Percentiles rank a stretch among this genome's conserved stretches.
Evolutionary conservation across 2,888 invertebrate genomes (phyloP).

Genomic region (Diloba caeruleocephala): DNA sequence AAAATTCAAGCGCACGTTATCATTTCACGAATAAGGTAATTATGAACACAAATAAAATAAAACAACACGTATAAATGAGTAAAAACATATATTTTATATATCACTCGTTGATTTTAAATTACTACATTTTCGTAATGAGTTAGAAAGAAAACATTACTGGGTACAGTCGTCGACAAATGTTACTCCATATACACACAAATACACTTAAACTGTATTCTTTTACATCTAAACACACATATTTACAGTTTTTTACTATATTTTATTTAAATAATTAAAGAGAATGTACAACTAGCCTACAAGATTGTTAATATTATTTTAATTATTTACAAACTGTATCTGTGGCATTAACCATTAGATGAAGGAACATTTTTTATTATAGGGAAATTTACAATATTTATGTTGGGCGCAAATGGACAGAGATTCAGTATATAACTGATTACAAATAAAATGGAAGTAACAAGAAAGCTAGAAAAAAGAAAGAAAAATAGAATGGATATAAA

Average conservation of each 20-base stretch:
- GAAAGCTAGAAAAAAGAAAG: too few relatives aligned
- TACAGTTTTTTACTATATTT: conserved; percentile 62
- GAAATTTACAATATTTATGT: conserved; percentile 62
- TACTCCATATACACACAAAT: conserved; percentile 76
- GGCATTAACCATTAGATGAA: conserved; percentile 41
- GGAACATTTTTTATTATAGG: conserved; percentile 61
- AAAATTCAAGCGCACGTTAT: too few relatives aligned
- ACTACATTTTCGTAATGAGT: conserved; percentile 70
- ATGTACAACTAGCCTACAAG: conserved; percentile 68
- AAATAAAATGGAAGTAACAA: too few relatives aligned
- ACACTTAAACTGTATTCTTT: conserved; percentile 61
- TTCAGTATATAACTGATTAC: not conserved
- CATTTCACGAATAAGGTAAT: not conserved
- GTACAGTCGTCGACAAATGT: conserved; percentile 72
- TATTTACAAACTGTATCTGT: conserved; percentile 51
- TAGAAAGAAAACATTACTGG: conserved; percentile 57
- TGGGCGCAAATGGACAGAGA: conserved; percentile 30
- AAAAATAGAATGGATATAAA: too few relatives aligned
- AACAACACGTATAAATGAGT: conserved; percentile 81
- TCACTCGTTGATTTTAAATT: conserved; percentile 68
- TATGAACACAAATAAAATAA: conserved; percentile 26
- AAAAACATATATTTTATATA: conserved; percentile 89
- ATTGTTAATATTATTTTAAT: conserved; percentile 49
- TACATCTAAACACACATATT: conserved; percentile 64
- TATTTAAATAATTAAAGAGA: conserved; percentile 63